Conservation (phyloP, 2,888 invertebrate species). For the Polylopha cassiicola region DNA sequence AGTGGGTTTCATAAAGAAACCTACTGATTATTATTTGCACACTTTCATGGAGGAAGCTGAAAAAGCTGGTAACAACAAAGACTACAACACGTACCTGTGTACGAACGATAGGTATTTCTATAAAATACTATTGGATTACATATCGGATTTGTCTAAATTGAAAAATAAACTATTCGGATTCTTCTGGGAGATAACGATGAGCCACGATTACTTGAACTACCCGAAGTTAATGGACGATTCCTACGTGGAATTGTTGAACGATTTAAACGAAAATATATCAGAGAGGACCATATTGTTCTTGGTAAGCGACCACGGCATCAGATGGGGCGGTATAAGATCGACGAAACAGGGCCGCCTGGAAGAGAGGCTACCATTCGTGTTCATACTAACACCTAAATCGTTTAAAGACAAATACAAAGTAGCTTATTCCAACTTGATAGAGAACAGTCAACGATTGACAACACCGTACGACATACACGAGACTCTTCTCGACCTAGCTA, state of each 20-base stretch:
- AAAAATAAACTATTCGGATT: conserved; percentile 85
- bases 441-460: conserved; percentile 81
- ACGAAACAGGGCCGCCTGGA: conserved; percentile 90
- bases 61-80: conserved; percentile 77
- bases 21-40: conserved; percentile 88
- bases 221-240: conserved; percentile 82
- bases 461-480: conserved; percentile 86
- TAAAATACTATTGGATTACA: conserved; percentile 82
- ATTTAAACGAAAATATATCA: conserved; percentile 78
- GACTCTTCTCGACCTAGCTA: conserved; percentile 82
- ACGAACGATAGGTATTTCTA: conserved; percentile 80
- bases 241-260: conserved; percentile 76
- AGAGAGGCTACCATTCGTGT: conserved; percentile 88
- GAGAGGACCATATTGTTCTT: conserved; percentile 83
- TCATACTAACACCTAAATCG: conserved; percentile 82
- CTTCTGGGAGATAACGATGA: conserved; percentile 87
- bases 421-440: conserved; percentile 78
- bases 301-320: conserved; percentile 92
- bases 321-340: conserved; percentile 86
- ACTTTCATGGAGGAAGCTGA: conserved; percentile 81
- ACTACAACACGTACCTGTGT: conserved; percentile 80
- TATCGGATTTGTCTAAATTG: conserved; percentile 75
- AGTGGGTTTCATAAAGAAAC: conserved; percentile 81
- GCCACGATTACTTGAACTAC: conserved; percentile 87
- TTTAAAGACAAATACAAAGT: conserved; percentile 78